Evolutionary conservation across 37 sponge, comb jelly and placozoan species (phyloP), one percentile per base, ranked within the genome.

Genomic region (Beroe forskalii): DNA sequence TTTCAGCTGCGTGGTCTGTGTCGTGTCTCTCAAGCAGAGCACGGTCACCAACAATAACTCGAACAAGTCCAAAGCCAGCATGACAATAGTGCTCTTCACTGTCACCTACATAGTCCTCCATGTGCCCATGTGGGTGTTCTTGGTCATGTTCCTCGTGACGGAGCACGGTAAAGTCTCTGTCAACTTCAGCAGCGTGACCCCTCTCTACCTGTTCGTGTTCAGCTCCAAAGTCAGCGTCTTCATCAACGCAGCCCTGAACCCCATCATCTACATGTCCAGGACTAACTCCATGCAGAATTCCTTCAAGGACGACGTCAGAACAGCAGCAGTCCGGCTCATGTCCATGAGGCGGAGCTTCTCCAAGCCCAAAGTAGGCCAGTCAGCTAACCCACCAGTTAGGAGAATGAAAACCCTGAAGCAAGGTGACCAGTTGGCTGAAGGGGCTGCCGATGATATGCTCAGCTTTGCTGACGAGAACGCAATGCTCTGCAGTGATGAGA

Each of bases 11-110:
- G 75, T 37, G 37, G 12, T 72, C 9, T 72, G 75, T 72, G 75
- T 72, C 30, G 19, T 37, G 40, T 72, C 75, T 1, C 75, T 72
- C 39, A 35, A 39, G 9, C 28, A 23, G 32, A 72, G 75, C 75
- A 32, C 19, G 32, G 40, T 72, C 37, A 38, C 23, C 39, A 37
- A 37, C 40, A 72, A 37, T 20, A 39, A 72, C 22, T 3, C 12
- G 75, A 72, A 72, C 75, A 72, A 72, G 22, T 35, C 75, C 39
- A 72, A 72, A 37, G 75, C 75, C 6, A 72, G 75, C 75, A 72
- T 72, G 75, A 72, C 75, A 14, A 72, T 72, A 35, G 39, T 72
- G 9, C 8, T 72, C 39, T 72, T 72, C 40, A 72, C 75, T 20
- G 2, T 72, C 22, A 72, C 75, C 12, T 72, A 72, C 75, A 72